Conservation (phyloP, 1,140 invertebrate species). For the Arctopsyche grandis region DNA sequence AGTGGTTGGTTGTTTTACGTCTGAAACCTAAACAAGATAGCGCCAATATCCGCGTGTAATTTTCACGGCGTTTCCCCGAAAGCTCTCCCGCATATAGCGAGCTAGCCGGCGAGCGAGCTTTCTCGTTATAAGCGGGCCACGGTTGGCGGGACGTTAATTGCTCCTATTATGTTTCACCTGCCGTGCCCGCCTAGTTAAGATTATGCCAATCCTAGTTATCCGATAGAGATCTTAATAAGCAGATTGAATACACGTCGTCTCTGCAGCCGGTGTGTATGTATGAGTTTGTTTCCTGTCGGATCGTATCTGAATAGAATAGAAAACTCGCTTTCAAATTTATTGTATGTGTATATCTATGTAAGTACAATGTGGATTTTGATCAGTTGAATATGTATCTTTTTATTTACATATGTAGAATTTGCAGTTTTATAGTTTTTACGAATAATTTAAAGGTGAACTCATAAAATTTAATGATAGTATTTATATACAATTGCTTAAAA, state of each 20-base stretch:
- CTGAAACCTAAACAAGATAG: slow-evolving; percentile 4
- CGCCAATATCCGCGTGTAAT: slow-evolving; percentile 6
- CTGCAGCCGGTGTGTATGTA: not conserved
- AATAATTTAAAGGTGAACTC: too few relatives aligned
- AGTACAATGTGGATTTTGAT: too few relatives aligned
- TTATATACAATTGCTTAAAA: too few relatives aligned
- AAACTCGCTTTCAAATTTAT: too few relatives aligned
- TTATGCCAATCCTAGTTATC: slow-evolving; percentile 49
- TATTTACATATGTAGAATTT: too few relatives aligned
- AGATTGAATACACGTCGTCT: slow-evolving; percentile 41
- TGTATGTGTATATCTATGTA: too few relatives aligned
- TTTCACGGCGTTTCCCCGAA: not conserved
- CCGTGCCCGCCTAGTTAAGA: slow-evolving; percentile 21
- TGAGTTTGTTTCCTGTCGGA: not conserved
- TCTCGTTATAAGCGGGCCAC: not conserved
- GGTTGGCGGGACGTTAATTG: slow-evolving; percentile 38
- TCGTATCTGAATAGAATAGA: not conserved
- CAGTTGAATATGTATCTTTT: too few relatives aligned
- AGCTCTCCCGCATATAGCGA: not conserved
- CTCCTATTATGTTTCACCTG: slow-evolving; percentile 42
- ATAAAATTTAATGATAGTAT: too few relatives aligned
- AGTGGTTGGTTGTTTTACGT: too few relatives aligned
- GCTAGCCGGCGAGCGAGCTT: too few relatives aligned
- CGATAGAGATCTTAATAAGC: slow-evolving; percentile 47
- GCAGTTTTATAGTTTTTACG: too few relatives aligned